Percentiles rank a stretch among this genome's conserved stretches.
Conservation (phyloP, 2,888 invertebrate genomes). For the Dioctria rufipes region DNA sequence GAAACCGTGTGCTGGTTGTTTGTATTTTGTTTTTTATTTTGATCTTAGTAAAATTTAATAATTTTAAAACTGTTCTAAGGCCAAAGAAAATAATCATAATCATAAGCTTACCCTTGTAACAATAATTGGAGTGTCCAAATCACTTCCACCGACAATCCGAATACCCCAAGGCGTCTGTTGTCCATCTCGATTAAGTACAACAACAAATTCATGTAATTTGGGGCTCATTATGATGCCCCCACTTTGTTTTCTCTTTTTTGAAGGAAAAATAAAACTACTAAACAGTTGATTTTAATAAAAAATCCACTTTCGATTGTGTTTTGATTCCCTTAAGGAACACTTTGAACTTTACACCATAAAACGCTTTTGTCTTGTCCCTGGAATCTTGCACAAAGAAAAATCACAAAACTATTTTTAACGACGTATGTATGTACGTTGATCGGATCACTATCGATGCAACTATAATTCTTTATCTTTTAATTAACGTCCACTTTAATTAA, state of each 20-base stretch:
- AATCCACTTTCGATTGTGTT: background rate
- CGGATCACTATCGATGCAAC: slow-evolving; percentile 39
- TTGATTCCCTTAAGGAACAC: background rate
- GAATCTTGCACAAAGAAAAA: slow-evolving; percentile 7
- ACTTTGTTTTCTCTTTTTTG: slow-evolving; percentile 32
- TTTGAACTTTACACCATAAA: background rate
- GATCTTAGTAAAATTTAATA: background rate
- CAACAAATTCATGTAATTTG: slow-evolving; percentile 83
- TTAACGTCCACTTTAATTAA: slow-evolving; percentile 62
- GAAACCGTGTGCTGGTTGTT: too few species aligned
- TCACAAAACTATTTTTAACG: background rate
- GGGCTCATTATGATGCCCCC: slow-evolving; percentile 66
- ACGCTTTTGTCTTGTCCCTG: background rate
- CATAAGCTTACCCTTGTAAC: slow-evolving; percentile 83
- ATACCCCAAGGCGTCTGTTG: slow-evolving; percentile 87
- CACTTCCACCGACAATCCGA: slow-evolving; percentile 88
- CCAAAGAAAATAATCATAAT: slow-evolving; percentile 11
- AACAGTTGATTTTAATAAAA: background rate
- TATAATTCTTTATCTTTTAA: slow-evolving; percentile 52
- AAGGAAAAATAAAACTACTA: background rate
- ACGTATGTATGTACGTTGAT: background rate
- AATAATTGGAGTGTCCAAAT: slow-evolving; percentile 88
- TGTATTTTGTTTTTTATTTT: background rate
- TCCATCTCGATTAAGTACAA: slow-evolving; percentile 81
- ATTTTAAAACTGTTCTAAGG: slow-evolving; percentile 9